Evolutionary conservation across 2,888 invertebrate species (phyloP).

Genomic region (Cryptus viduatorius): DNA sequence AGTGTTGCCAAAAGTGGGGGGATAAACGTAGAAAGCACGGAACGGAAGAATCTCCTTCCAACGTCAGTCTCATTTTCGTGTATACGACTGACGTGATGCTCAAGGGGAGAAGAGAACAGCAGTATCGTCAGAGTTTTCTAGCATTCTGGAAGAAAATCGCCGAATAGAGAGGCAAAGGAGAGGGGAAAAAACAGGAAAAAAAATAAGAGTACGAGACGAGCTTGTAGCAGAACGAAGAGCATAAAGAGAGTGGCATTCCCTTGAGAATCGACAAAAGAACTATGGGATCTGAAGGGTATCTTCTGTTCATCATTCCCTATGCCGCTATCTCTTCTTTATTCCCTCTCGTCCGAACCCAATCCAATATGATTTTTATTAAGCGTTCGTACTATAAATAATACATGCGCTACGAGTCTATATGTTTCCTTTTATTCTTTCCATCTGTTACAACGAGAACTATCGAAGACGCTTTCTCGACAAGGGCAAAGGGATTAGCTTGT

Average conservation of each 20-base stretch:
- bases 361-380: constrained; percentile 55
- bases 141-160: constrained; percentile 16
- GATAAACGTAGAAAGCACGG: constrained; percentile 12
- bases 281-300: constrained; percentile 23
- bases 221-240: constrained; percentile 43
- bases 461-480: constrained; percentile 29
- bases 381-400: constrained; percentile 41
- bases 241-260: constrained; percentile 59
- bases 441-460: constrained; percentile 32
- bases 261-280: constrained; percentile 55
- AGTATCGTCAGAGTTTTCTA: constrained; percentile 18
- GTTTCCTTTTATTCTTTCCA: constrained; percentile 3
- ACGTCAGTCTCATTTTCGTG: constrained; percentile 22
- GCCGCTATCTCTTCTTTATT: constrained; percentile 31
- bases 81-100: constrained; percentile 36
- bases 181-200: constrained; percentile 12
- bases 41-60: constrained; percentile 4
- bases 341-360: constrained; percentile 18
- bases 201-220: constrained; percentile 31
- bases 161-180: neutral
- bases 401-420: neutral
- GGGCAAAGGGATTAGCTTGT: constrained; percentile 25
- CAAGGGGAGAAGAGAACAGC: constrained; percentile 12
- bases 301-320: constrained; percentile 13
- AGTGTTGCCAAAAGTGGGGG: constrained; percentile 21